Evolutionary conservation across 2,888 invertebrate genomes (phyloP).

Genomic region (Tinea trinotella): DNA sequence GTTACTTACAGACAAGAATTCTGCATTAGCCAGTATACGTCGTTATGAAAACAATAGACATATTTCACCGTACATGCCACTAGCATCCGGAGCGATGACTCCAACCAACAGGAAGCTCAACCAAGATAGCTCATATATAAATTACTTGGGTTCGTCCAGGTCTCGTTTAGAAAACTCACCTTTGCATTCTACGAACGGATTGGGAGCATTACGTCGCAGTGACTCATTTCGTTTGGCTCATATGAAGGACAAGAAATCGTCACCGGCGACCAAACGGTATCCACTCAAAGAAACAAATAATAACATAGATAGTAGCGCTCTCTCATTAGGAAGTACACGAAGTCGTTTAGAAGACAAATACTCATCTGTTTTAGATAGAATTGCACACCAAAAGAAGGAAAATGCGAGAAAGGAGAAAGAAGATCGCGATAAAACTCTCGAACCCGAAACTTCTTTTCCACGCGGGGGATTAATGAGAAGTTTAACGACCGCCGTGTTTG

Average conservation of each 20-base stretch:
- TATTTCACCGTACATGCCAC: constrained; percentile 52
- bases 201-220: constrained; percentile 50
- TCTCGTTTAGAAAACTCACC: constrained; percentile 55
- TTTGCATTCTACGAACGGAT: constrained; percentile 42
- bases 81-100: constrained; percentile 38
- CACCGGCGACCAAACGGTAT: constrained; percentile 56
- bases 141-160: constrained; percentile 52
- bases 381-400: constrained; percentile 73
- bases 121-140: constrained; percentile 54
- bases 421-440: constrained; percentile 79
- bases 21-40: constrained; percentile 48
- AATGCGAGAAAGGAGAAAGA: constrained; percentile 62
- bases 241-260: constrained; percentile 55
- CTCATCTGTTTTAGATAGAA: constrained; percentile 80
- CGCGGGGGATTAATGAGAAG: constrained; percentile 76
- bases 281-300: constrained; percentile 63
- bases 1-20: constrained; percentile 34
- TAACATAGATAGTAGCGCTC: constrained; percentile 50
- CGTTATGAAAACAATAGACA: constrained; percentile 60
- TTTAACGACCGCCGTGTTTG: constrained; percentile 80
- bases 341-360: constrained; percentile 85
- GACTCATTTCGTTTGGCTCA: constrained; percentile 65
- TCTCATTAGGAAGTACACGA: constrained; percentile 71
- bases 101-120: constrained; percentile 44
- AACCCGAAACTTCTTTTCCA: constrained; percentile 68